Conservation (phyloP, 2,797 vertebrate species). For the Typhlichthys subterraneus region DNA sequence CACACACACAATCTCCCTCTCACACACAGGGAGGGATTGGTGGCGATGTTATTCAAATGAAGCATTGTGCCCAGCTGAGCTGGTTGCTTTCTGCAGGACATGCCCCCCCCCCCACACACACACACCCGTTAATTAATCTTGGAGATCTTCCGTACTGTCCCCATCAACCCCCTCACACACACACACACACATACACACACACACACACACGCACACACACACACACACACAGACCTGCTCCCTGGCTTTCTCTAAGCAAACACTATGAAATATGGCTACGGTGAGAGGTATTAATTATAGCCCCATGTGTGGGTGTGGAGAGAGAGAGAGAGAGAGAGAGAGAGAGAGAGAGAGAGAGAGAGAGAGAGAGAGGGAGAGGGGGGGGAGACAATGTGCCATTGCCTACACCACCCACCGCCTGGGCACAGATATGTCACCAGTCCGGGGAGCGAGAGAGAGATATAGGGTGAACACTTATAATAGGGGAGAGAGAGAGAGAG, state of each 20-base stretch:
- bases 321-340: constrained; percentile 34
- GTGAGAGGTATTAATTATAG: constrained; percentile 82
- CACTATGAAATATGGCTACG: constrained; percentile 81
- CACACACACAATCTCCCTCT: constrained; percentile 44
- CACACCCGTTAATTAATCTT: constrained; percentile 85
- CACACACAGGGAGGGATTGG: constrained; percentile 24
- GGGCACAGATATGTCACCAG: constrained; percentile 77
- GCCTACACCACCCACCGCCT: constrained; percentile 63
- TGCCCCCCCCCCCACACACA: no score
- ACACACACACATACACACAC: constrained; percentile 19
- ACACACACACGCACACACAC: background rate
- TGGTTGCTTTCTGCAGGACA: constrained; percentile 75
- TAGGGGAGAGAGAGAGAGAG: constrained; percentile 35
- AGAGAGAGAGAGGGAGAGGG: constrained; percentile 11
- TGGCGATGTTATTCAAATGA: constrained; percentile 80
- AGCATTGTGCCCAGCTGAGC: constrained; percentile 75
- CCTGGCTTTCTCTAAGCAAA: constrained; percentile 76
- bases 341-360: constrained; percentile 36
- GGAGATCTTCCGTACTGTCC: constrained; percentile 73
- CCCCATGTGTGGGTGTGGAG: constrained; percentile 72
- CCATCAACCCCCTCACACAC: constrained; percentile 4
- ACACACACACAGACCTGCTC: constrained; percentile 25
- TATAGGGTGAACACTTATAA: background rate
- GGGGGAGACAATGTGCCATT: constrained; percentile 69
- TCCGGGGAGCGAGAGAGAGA: constrained; percentile 45